These are phyloP conservation scores for Temnothorax unifasciatus DNA, from an alignment of 2,888 invertebrate species.

Conservation along the genomic window DNA sequence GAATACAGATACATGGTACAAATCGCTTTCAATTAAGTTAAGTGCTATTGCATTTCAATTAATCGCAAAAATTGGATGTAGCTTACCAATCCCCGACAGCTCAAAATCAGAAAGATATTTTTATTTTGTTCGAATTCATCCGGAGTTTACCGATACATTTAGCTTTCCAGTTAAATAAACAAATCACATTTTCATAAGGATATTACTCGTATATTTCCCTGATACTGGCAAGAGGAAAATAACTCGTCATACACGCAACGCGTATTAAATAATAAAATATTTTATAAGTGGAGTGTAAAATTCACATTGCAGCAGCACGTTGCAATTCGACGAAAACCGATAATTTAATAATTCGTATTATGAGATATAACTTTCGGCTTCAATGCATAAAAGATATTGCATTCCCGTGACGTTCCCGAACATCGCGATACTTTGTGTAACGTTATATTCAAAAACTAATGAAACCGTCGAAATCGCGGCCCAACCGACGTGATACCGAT, in stretches of 20 bases:
- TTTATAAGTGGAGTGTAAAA: conserved; percentile 28
- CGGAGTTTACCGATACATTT: not conserved
- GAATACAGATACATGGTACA: not conserved
- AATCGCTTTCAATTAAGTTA: not conserved
- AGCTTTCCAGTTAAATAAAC: conserved; percentile 43
- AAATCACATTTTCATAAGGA: conserved; percentile 23
- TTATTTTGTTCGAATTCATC: conserved; percentile 8
- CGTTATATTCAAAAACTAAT: conserved; percentile 38
- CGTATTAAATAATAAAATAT: conserved; percentile 21
- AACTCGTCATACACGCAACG: not conserved
- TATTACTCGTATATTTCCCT: not conserved
- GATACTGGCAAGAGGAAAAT: not conserved
- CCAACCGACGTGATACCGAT: not conserved
- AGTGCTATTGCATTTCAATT: not conserved
- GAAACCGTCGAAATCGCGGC: conserved; percentile 22
- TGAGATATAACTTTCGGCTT: conserved; percentile 1
- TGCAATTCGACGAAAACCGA: not conserved
- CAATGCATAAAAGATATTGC: conserved; percentile 23
- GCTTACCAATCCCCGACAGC: not conserved
- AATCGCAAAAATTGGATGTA: not conserved
- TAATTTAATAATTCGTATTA: conserved; percentile 32
- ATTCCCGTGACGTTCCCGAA: not conserved
- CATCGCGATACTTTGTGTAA: conserved; percentile 33
- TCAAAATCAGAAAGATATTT: conserved; percentile 18
- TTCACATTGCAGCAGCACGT: not conserved